A percentile compares a stretch with the other conserved stretches of the same genome.
Conservation (phyloP, 2,888 invertebrate species). For the Cremastobaeus sp. region DNA sequence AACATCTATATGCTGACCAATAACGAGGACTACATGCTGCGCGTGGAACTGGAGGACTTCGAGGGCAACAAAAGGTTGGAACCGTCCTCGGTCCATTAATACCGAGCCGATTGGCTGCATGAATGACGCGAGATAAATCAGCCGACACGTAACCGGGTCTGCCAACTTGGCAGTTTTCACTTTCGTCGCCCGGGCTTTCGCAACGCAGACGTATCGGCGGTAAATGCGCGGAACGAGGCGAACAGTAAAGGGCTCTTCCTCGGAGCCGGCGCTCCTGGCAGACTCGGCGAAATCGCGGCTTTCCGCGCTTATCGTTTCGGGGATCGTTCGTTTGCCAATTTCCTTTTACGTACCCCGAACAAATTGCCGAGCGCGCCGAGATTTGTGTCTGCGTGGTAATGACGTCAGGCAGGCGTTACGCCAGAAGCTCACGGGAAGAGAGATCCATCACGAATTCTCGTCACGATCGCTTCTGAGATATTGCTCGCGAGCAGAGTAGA, state of each 20-base stretch:
- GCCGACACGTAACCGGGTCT: constrained; percentile 10
- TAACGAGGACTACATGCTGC: constrained; percentile 91
- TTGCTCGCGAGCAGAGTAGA: constrained; percentile 3
- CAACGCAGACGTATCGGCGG: constrained; percentile 7
- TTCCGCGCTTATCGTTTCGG: constrained; percentile 23
- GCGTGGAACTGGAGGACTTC: constrained; percentile 94
- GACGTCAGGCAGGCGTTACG: constrained; percentile 45
- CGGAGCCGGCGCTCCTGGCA: constrained; percentile 18
- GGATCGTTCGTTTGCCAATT: constrained; percentile 35
- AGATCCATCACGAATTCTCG: constrained; percentile 51
- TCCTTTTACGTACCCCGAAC: constrained; percentile 25
- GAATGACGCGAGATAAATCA: constrained; percentile 18
- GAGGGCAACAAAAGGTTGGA: constrained; percentile 92
- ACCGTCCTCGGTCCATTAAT: constrained; percentile 7
- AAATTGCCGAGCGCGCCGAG: constrained; percentile 31
- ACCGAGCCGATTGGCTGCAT: neutral
- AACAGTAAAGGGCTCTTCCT: constrained; percentile 2
- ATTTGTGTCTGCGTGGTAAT: constrained; percentile 52
- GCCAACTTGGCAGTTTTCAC: constrained; percentile 23
- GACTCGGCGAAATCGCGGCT: constrained; percentile 27
- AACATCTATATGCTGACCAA: constrained; percentile 96
- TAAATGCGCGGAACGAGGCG: neutral
- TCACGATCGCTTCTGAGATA: constrained; percentile 41
- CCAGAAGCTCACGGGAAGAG: constrained; percentile 41
- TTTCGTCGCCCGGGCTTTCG: constrained; percentile 12